phyloP scores from a whole-genome alignment of 1,140 invertebrate species.

The Leucophenga varia region DNA sequence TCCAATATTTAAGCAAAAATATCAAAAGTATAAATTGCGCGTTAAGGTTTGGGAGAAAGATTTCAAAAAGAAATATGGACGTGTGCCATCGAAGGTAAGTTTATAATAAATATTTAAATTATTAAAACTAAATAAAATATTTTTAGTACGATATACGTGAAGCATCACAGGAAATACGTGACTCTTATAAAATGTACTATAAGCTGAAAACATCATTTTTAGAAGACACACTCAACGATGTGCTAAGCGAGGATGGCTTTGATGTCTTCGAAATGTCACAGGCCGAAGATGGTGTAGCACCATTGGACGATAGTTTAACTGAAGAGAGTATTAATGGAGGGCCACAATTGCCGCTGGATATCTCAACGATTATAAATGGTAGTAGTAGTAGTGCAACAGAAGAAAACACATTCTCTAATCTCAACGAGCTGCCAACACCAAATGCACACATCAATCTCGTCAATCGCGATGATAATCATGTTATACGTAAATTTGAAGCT shows the following conservation, averaged over 20 bases:
- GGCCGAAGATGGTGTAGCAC: constrained; percentile 28
- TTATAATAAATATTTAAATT: not conserved
- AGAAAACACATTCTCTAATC: constrained; percentile 22
- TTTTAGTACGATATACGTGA: constrained; percentile 74
- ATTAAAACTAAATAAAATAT: constrained; percentile 10
- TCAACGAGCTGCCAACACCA: constrained; percentile 18
- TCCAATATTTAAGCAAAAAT: constrained; percentile 44
- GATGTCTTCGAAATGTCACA: constrained; percentile 54
- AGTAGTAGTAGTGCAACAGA: not conserved
- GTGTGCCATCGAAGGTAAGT: constrained; percentile 71
- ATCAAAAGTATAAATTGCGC: constrained; percentile 67
- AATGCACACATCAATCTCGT: constrained; percentile 27
- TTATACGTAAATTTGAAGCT: constrained; percentile 38
- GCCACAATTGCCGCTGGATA: constrained; percentile 35
- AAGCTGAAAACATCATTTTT: constrained; percentile 72
- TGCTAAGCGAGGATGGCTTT: constrained; percentile 54
- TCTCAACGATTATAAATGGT: constrained; percentile 26
- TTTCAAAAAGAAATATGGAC: constrained; percentile 68
- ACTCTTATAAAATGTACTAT: constrained; percentile 81
- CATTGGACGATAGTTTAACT: constrained; percentile 12
- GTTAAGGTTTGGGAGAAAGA: constrained; percentile 79
- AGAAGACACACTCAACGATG: constrained; percentile 67
- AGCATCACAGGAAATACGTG: constrained; percentile 68
- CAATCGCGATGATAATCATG: constrained; percentile 36
- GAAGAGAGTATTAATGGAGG: constrained; percentile 28